Percentiles rank a stretch among this genome's conserved stretches.
Evolutionary conservation across 2,113 vertebrate species (phyloP).

Genomic region (Cercocebus atys): DNA sequence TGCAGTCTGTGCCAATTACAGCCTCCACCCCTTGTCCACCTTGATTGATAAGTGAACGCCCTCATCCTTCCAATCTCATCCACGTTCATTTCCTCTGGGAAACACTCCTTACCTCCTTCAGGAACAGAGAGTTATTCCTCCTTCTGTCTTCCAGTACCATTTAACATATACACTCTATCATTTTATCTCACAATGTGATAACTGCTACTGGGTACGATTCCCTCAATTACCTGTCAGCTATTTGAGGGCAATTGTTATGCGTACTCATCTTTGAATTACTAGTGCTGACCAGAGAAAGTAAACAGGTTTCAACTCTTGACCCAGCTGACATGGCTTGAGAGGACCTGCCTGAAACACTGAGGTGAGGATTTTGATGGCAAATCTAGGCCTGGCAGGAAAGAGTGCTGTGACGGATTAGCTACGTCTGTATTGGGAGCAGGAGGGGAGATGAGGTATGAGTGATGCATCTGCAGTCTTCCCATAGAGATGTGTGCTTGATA

Average conservation of each 20-base stretch:
- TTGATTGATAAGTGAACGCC: neutral
- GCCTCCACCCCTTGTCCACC: neutral
- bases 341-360: neutral
- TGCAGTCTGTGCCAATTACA: neutral
- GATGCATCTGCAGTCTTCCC: neutral
- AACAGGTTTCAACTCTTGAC: neutral
- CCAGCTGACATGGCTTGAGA: neutral
- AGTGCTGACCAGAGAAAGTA: neutral
- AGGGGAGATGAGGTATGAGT: neutral
- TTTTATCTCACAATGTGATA: neutral
- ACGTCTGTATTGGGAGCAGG: constrained; percentile 9
- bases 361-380: neutral
- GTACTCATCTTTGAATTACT: neutral
- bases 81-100: neutral
- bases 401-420: constrained; percentile 28
- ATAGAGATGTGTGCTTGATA: neutral
- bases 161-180: neutral
- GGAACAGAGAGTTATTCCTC: neutral
- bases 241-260: neutral
- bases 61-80: neutral
- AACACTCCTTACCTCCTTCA: neutral
- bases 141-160: neutral
- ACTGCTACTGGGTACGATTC: neutral
- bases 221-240: neutral
- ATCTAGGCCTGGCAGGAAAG: neutral